Evolutionary conservation across 2,113 vertebrate genomes (phyloP), one percentile per base, ranked within the genome.

Genomic region (Clinocottus analis): DNA sequence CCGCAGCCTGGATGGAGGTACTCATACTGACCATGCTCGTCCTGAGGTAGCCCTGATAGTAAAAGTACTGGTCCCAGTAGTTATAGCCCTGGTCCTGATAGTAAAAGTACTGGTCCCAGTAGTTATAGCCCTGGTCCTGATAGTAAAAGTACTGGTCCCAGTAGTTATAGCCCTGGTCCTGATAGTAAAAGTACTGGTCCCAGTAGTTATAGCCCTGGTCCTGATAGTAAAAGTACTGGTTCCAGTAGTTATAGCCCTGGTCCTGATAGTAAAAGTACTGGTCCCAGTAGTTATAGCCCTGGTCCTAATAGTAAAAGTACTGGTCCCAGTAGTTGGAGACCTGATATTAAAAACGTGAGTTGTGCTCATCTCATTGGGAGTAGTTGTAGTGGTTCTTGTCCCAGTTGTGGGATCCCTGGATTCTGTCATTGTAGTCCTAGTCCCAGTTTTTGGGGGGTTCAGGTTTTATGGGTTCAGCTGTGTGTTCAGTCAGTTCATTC

Each of bases 1-100:
- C n/a, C 97, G 97, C 80, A 99, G 98, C 88, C 89, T 99, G 71
- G 98, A 99, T 39, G 98, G 98, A 94, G 98, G 98, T 99, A 94
- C 89, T 95, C 14, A 12, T 19, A 1, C 62, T 7, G 45, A 16
- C 35, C 23, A 1, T 4, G 1, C n/a, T 41, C 0, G 27, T 80
- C 8, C 1, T 72, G 29, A 58, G 58, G 58, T 60, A 33, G 29
- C 37, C 7, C 7, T 43, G 4, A 3, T 69, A 8, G 7, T 29
- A 27, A 4, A 7, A 13, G 23, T 35, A 49, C 9, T 19, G 8
- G 45, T 35, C 56, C 29, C 27, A 1, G 16, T 47, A 5, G 1
- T 7, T 8, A 19, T 3, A 19, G 16, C 21, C 1, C 17, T 33
- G 1, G 29, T 60, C 7, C 27, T 5, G 19, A 9, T 37, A 7